Evolutionary conservation across 2,113 vertebrate species (phyloP).

Genomic region (Chaetura pelagica): DNA sequence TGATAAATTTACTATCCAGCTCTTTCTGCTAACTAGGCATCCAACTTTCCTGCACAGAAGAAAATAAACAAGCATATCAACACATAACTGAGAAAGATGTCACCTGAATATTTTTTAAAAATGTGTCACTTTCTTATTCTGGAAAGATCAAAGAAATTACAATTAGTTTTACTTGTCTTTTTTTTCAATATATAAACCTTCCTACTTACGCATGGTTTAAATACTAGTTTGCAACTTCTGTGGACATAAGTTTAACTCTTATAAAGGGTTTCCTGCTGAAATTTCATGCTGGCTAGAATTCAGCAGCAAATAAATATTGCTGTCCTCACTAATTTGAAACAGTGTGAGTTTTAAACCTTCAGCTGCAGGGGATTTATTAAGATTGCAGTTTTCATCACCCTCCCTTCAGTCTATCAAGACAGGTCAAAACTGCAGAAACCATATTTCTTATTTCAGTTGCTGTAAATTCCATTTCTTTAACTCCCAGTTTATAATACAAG

Average conservation of each 20-base stretch:
- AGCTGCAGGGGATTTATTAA: conserved; percentile 80
- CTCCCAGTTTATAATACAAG: not conserved
- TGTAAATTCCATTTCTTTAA: conserved; percentile 54
- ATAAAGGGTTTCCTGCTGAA: conserved; percentile 76
- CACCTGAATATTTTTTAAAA: not conserved
- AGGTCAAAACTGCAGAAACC: conserved; percentile 63
- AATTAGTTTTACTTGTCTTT: not conserved
- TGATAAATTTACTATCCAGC: not conserved
- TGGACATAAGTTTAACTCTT: conserved; percentile 70
- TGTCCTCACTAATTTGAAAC: conserved; percentile 82
- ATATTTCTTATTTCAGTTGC: not conserved
- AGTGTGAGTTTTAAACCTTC: conserved; percentile 78
- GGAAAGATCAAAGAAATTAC: not conserved
- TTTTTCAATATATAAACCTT: not conserved
- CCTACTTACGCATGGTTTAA: not conserved
- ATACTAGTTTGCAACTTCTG: conserved; percentile 57
- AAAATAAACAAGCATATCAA: not conserved
- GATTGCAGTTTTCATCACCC: conserved; percentile 75
- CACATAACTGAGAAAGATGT: not conserved
- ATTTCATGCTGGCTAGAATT: conserved; percentile 73
- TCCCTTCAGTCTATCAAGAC: conserved; percentile 70
- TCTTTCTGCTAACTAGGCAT: not conserved
- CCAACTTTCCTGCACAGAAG: not conserved
- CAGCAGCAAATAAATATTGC: conserved; percentile 80
- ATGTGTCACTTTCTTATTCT: not conserved